phyloP scores from a whole-genome alignment of 2,888 invertebrate species.

The Escarpia spicata region DNA sequence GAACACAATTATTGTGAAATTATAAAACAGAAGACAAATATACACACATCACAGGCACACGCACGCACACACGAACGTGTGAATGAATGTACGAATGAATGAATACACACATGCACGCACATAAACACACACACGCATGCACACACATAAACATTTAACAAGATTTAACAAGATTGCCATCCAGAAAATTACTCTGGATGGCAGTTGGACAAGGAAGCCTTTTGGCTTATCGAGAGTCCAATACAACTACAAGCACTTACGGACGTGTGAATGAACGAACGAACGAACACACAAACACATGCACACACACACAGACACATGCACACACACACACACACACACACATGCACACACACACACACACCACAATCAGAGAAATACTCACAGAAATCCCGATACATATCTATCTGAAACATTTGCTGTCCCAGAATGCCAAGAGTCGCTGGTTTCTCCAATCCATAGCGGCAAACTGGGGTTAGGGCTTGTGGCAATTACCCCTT shows the following conservation, averaged over 20 bases:
- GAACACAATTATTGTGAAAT: neutral
- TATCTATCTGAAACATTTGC: constrained; percentile 30
- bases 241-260: too few relatives aligned
- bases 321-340: neutral
- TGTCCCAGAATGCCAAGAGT: constrained; percentile 30
- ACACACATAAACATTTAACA: neutral
- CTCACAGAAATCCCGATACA: constrained; percentile 34
- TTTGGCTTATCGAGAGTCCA: too few relatives aligned
- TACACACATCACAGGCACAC: neutral
- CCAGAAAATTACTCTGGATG: too few relatives aligned
- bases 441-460: constrained; percentile 34
- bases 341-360: neutral
- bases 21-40: neutral
- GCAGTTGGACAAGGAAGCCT: too few relatives aligned
- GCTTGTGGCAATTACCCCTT: constrained; percentile 7
- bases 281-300: neutral
- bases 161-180: too few relatives aligned
- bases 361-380: neutral
- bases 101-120: too few relatives aligned
- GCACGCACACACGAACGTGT: neutral
- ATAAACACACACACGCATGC: neutral
- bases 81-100: neutral
- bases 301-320: neutral
- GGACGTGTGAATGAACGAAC: neutral
- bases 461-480: neutral